Conservation (phyloP, 2,888 invertebrate species). For the Noctua comes region DNA sequence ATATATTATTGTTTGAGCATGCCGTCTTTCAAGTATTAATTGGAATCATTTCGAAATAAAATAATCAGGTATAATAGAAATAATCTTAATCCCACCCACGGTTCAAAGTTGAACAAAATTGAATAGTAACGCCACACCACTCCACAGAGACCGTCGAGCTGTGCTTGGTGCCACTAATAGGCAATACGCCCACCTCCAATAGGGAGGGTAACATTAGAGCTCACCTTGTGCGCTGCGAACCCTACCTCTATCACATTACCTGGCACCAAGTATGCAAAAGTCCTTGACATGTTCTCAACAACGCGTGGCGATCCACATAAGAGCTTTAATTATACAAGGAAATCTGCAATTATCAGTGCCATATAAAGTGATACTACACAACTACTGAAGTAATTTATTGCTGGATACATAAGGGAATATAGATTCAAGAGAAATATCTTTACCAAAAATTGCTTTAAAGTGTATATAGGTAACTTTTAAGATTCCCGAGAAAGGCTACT, state of each 20-base stretch:
- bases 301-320: conserved; percentile 58
- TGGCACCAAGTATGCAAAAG: conserved; percentile 75
- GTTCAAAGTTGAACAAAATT: conserved; percentile 74
- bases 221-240: conserved; percentile 90
- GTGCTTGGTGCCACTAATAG: conserved; percentile 90
- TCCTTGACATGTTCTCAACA: conserved; percentile 63
- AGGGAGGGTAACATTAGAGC: conserved; percentile 90
- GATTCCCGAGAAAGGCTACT: conserved; percentile 90
- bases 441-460: conserved; percentile 89
- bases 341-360: conserved; percentile 76
- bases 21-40: conserved; percentile 78
- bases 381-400: conserved; percentile 90
- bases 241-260: conserved; percentile 81
- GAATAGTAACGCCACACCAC: conserved; percentile 80
- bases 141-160: conserved; percentile 85
- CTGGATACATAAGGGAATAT: conserved; percentile 90
- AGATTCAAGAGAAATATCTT: conserved; percentile 90
- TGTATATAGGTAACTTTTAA: conserved; percentile 90
- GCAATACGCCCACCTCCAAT: conserved; percentile 91
- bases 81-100: conserved; percentile 79
- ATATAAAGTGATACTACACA: conserved; percentile 86
- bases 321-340: conserved; percentile 63
- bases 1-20: conserved; percentile 78
- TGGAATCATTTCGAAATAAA: conserved; percentile 77
- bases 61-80: conserved; percentile 59